phyloP scores from a whole-genome alignment of 2,797 vertebrate genomes.

The Selene dorsalis region DNA sequence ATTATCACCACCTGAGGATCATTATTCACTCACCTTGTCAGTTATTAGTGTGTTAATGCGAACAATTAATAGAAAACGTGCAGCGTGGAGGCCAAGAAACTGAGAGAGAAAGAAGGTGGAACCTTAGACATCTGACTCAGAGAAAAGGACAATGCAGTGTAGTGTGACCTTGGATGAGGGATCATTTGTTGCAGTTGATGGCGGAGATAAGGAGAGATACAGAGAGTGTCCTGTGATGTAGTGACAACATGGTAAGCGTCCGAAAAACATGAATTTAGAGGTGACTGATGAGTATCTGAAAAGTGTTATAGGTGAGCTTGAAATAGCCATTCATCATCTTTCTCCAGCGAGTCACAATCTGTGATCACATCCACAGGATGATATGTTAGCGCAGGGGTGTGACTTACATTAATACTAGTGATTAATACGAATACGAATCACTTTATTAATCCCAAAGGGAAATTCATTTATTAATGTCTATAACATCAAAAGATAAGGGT shows the following conservation, averaged over 20 bases:
- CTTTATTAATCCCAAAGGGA: too few species aligned
- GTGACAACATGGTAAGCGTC: not conserved
- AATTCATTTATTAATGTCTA: too few species aligned
- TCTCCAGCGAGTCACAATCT: not conserved
- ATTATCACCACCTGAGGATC: conserved; percentile 14
- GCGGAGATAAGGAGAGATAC: conserved; percentile 27
- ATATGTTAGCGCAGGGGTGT: not conserved
- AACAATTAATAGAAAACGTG: conserved; percentile 6
- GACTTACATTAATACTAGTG: not conserved
- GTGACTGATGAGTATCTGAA: not conserved
- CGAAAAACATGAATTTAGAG: not conserved
- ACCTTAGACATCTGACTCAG: conserved; percentile 34
- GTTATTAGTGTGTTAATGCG: conserved; percentile 12
- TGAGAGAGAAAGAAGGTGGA: not conserved
- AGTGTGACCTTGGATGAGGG: conserved; percentile 56
- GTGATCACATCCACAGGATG: not conserved
- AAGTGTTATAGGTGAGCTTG: not conserved
- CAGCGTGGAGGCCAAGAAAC: not conserved
- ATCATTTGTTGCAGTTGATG: conserved; percentile 43
- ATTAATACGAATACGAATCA: too few species aligned
- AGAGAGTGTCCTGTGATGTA: conserved; percentile 11
- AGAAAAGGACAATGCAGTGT: conserved; percentile 15
- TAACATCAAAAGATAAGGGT: too few species aligned
- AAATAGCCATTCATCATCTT: not conserved
- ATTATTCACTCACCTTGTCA: conserved; percentile 1